Conservation (phyloP, 2,113 vertebrate species). For the Macquaria ambigua region DNA sequence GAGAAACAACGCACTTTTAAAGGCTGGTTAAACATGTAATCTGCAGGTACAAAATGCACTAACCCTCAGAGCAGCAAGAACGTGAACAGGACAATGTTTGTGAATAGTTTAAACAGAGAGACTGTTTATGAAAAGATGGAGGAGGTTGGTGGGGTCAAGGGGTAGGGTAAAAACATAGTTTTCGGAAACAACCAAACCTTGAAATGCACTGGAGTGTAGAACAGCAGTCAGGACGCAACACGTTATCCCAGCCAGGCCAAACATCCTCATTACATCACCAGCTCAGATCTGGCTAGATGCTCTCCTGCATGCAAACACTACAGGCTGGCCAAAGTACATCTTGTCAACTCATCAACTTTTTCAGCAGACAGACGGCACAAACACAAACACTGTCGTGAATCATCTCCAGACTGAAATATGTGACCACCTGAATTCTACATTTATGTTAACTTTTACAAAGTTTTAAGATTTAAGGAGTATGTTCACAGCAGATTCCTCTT, state of each 20-base stretch:
- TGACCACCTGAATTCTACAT: background rate
- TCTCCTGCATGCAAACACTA: conserved; percentile 42
- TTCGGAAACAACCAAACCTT: conserved; percentile 22
- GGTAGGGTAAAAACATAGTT: background rate
- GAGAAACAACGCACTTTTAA: background rate
- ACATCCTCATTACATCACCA: conserved; percentile 58
- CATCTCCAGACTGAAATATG: background rate
- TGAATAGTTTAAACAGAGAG: background rate
- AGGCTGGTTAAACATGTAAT: background rate
- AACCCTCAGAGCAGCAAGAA: background rate
- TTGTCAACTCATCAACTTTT: conserved; percentile 50
- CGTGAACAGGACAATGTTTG: background rate
- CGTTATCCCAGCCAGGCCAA: conserved; percentile 26
- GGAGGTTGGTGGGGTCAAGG: background rate
- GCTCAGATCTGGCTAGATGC: conserved; percentile 1
- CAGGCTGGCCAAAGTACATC: conserved; percentile 41
- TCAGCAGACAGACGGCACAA: background rate
- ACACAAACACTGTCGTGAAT: background rate
- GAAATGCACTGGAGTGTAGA: background rate
- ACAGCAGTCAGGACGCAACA: conserved; percentile 3
- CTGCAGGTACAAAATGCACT: background rate
- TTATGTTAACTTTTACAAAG: background rate
- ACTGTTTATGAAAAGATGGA: background rate
- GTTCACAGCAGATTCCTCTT: background rate
- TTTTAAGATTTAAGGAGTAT: too few relatives aligned